Conservation (phyloP, 2,888 invertebrate species). For the Apotomis betuletana region DNA sequence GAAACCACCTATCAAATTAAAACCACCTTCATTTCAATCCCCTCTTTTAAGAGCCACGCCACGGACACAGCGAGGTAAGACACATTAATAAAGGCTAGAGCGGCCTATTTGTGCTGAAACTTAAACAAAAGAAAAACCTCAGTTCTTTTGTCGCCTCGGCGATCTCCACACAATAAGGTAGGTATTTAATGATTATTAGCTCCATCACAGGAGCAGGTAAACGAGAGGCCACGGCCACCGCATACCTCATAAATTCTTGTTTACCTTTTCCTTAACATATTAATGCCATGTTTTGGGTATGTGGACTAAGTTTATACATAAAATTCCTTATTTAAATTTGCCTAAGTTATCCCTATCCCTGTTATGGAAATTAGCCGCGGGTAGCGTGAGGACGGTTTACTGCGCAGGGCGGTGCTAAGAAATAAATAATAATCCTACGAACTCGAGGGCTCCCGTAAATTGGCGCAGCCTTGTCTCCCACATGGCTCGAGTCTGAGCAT, state of each 20-base stretch:
- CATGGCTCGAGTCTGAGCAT: slow-evolving; percentile 12
- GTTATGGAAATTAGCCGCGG: slow-evolving; percentile 37
- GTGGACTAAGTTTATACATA: slow-evolving; percentile 33
- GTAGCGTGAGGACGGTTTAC: slow-evolving; percentile 30
- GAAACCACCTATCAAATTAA: no score
- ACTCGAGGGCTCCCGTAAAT: slow-evolving; percentile 26
- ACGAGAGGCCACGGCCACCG: slow-evolving; percentile 3
- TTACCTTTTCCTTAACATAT: slow-evolving; percentile 38
- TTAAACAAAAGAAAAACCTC: not conserved
- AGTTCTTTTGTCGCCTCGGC: not conserved
- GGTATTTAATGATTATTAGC: slow-evolving; percentile 19
- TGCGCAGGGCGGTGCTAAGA: slow-evolving; percentile 18
- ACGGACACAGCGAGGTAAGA: no score
- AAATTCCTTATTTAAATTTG: slow-evolving; percentile 39
- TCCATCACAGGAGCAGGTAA: slow-evolving; percentile 7
- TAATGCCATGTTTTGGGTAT: slow-evolving; percentile 24
- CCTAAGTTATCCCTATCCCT: slow-evolving; percentile 36
- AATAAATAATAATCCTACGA: slow-evolving; percentile 33
- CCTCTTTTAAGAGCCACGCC: no score
- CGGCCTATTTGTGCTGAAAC: no score
- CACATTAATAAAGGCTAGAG: no score
- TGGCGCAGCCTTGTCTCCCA: slow-evolving; percentile 24
- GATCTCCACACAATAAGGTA: slow-evolving; percentile 1
- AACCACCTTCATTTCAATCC: no score
- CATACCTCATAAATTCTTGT: slow-evolving; percentile 36